Conservation (phyloP, 2,797 vertebrate genomes). For the Scleropages formosus region DNA sequence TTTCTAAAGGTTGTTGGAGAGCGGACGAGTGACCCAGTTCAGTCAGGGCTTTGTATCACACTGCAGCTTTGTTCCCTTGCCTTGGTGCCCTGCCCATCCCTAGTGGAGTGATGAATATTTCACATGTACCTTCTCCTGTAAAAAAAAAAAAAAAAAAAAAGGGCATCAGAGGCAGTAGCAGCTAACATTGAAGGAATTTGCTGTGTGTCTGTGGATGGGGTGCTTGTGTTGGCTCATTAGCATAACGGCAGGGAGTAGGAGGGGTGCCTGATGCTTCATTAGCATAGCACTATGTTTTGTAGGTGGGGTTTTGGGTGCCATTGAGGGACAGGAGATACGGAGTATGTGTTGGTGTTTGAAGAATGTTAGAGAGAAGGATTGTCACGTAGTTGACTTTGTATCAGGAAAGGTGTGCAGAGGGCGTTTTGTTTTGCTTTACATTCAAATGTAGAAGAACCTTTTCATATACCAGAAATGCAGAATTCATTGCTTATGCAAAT, state of each 20-base stretch:
- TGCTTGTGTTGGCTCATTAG: not conserved
- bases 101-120: not conserved
- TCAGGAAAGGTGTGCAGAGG: too few relatives aligned
- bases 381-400: too few relatives aligned
- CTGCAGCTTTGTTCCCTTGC: not conserved
- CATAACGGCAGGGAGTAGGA: not conserved
- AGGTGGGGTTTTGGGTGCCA: not conserved
- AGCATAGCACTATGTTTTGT: not conserved
- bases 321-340: too few relatives aligned
- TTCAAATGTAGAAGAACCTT: too few relatives aligned
- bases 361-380: too few relatives aligned
- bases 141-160: too few relatives aligned
- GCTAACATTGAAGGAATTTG: not conserved
- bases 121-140: not conserved
- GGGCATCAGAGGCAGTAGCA: not conserved
- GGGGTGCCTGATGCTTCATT: not conserved
- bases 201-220: not conserved
- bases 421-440: too few relatives aligned
- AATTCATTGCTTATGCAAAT: too few relatives aligned
- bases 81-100: not conserved
- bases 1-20: not conserved
- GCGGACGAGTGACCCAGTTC: conserved; percentile 19
- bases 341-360: too few relatives aligned
- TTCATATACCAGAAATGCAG: too few relatives aligned
- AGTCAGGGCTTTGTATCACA: conserved; percentile 11